Base-by-base conservation (phyloP, 2,797 vertebrate genomes). In the Hypotaenidia okinawae region DNA sequence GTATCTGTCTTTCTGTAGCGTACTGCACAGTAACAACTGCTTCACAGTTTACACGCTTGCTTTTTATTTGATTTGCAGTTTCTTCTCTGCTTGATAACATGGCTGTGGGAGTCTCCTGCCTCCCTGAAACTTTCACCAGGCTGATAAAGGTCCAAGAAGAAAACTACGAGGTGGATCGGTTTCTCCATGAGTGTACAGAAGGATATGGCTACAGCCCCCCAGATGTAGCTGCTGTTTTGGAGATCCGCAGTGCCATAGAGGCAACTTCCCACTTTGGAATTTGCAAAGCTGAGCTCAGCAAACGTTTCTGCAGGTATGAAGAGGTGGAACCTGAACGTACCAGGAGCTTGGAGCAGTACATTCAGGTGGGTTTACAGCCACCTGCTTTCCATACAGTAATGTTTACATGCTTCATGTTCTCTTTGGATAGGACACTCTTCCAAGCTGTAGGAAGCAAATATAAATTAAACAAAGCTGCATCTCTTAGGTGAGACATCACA, bases 261-360 rank as follows among this genome's bases (percentile, higher is more conserved):
- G 97, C 96, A 10, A 84, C 96, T 0, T 98, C 98, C 17, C 98
- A 97, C 93, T 98, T 97, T 0, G 99, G 99, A 24, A 51, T 98
- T 67, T 98, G 98, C 92, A 84, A 81, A 49, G 68, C 32, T 4
- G 97, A 98, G 80, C 97, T 99, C 27, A 79, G 93, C 62, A 70
- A 62, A 62, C 88, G 16, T 39, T 98, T 98, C 84, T 24, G 41
- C 0, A 93, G 96, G 87, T 98, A 99, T 58, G 97, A 98, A 41
- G 93, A 97, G 89, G 83, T 59, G 0, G 96, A 82, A 13, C 75
- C 81, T 4, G 98, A 97, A 27, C 92, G 98, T 72, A 98, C 96
- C 68, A 97, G 97, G 89, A 97, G 93, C 21, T 93, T 99, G 85
- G 87, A 97, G 72, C 98, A 98, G 90, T 99, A 99, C 47, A 37